Evolutionary conservation across 2,797 vertebrate genomes (phyloP), one percentile per base, ranked within the genome.

Genomic region (Spea hammondii): DNA sequence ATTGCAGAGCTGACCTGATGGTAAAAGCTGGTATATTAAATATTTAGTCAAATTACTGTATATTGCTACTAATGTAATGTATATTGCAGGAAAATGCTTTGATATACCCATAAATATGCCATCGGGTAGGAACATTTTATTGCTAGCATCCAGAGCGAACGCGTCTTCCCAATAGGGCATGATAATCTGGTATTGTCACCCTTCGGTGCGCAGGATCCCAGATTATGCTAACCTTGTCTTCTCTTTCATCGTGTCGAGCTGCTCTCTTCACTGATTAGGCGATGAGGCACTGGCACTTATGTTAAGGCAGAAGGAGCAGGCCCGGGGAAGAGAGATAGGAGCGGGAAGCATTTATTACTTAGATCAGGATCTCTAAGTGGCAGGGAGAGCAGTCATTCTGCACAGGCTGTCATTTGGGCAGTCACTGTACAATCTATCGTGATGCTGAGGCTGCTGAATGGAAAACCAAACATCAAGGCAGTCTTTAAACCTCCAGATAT

Each of bases 321-420:
- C 69, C 69, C 69, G 64, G 54, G 60, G 59, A 65, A 62, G 62
- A 72, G 11, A 72, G 76, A 66, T 57, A 78, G 76, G 45, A 66
- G 50, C 49, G 76, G 51, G 70, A 72, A 65, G 44, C 69, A 66
- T 78, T 78, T 72, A 78, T 72, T 72, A 66, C 76, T 72, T 72
- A 72, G 69, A 78, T 78, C 76, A 71, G 65, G 69, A 72, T 78
- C 76, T 72, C 47, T 78, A 78, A 72, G 66, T 66, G 69, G 76
- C 62, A 78, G 69, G 62, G 59, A 78, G 69, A 66, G 59, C n/a
- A 72, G 62, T 78, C 76, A 78, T 72, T 78, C 69, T 53, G n/a
- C 62, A 78, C 69, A 65, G 32, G 69, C 60, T 78, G 76, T 78
- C 76, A 72, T 65, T 66, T 65, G 53, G 69, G 49, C 62, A 72